Evolutionary conservation across 2,797 vertebrate genomes (phyloP), one percentile per base, ranked within the genome.

Genomic region (Syngnathus rostellatus): DNA sequence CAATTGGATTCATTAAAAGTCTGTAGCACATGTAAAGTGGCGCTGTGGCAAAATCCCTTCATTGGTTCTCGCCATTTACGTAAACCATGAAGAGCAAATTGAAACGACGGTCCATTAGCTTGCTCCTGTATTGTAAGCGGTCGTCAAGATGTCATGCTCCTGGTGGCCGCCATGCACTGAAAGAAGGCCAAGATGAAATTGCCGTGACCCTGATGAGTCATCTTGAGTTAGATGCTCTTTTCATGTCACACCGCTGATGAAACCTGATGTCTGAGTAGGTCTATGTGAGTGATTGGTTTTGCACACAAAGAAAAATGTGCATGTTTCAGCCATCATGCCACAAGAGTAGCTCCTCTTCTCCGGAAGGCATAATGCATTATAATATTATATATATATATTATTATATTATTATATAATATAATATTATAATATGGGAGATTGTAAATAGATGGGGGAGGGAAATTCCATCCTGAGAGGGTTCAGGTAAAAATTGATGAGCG

Each of bases 181-280:
- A 77, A 38, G 75, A 70, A 31, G 75, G 79, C 79, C 75, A 61
- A 77, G 82, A 58, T n/a, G 68, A 83, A 79, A 86, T 83, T 80
- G 82, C 79, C 83, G 8, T 84, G 85, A 87, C 87, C 85, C 86
- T 78, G 83, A 85, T 86, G 84, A 87, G 87, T 85, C 89, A 77
- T 85, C 77, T 80, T 77, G 85, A 87, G 84, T 87, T 83, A 83
- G 86, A 79, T 74, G 73, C 72, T 62, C 39, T 72, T 77, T 77
- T 75, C 64, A 21, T 21, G 75, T 74, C 64, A 39, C 43, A 64
- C 75, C 59, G 64, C 77, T 74, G 43, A 85, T 53, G 66, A 8
- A 45, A 72, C 68, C 76, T 74, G 73, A 83, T 79, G 81, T 81
- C 65, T 70, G 63, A 31, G 64, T 21, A 39, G 31, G 58, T 25